Base-by-base conservation (phyloP, 2,797 vertebrate species). In the Sebastiscus tertius region DNA sequence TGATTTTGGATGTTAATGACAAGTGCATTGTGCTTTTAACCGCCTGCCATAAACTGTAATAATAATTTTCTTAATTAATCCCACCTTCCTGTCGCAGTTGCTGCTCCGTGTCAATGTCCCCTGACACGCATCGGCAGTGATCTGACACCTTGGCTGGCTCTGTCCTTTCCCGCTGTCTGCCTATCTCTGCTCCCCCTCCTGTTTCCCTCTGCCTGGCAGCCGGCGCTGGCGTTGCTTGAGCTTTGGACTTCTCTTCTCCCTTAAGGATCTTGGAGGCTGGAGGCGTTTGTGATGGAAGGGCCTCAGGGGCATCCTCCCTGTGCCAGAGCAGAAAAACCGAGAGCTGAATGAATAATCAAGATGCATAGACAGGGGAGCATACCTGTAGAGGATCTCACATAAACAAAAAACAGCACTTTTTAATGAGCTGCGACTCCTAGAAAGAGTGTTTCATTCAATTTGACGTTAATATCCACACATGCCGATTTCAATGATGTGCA, bases 221-320 rank as follows among this genome's bases (percentile, higher is more conserved):
- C 52, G 7, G 73, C 5, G 66, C 86, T 83, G 89, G 86, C 77
- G 60, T 74, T 49, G 66, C 72, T 55, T 60, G 84, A 81, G 87
- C 78, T 85, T 75, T 89, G 81, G 87, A 86, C 85, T 80, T 39
- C n/a, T 83, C 68, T 67, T 75, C 89, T 79, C 87, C 94, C 90
- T 88, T 95, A 49, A 80, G 93, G 85, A 96, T 87, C 92, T 96
- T 96, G 72, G 92, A 88, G 63, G 94, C 92, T 70, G 95, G 92
- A 87, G 91, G 87, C 66, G 36, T 88, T 71, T 92, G 93, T 85
- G 91, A 89, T 87, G 86, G 84, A 87, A 84, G 82, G 84, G 79
- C 86, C 88, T 93, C 93, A 5, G 87, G 81, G 90, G 82, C 72
- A 71, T 92, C 91, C 69, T 91, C 90, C 24, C 95, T 95, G 91